Evolutionary conservation across 2,113 vertebrate genomes (phyloP).

Genomic region (Sterna hirundo): DNA sequence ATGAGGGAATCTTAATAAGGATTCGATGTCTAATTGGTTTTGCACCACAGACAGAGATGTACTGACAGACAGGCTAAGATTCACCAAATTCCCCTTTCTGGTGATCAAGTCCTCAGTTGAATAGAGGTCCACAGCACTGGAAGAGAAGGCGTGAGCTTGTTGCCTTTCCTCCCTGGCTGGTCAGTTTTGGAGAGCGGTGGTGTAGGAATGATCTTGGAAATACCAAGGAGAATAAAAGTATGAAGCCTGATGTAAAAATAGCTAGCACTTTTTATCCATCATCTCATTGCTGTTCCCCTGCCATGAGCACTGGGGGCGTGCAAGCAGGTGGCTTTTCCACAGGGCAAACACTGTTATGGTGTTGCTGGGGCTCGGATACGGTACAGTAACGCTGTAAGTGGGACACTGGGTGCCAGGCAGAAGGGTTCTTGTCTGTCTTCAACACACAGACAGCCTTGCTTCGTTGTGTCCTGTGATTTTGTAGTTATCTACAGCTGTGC

Average conservation of each 20-base stretch:
- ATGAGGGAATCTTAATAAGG: constrained; percentile 27
- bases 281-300: neutral
- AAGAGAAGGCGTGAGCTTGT: neutral
- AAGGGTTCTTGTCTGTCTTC: neutral
- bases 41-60: neutral
- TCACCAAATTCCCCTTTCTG: neutral
- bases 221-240: neutral
- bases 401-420: neutral
- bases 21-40: neutral
- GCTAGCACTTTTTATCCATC: neutral
- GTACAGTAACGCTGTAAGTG: neutral
- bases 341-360: neutral
- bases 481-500: neutral
- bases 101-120: neutral
- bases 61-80: neutral
- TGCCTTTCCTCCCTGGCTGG: neutral
- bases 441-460: fast-evolving
- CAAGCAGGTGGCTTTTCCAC: neutral
- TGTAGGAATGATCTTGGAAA: neutral
- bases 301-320: neutral
- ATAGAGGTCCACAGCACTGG: neutral
- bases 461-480: neutral
- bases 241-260: neutral
- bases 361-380: neutral
- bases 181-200: neutral